A percentile compares a stretch with the other conserved stretches of the same genome.
These are phyloP conservation scores for Amphilophus citrinellus DNA, from an alignment of 2,113 vertebrate genomes.

Conservation along the genomic window DNA sequence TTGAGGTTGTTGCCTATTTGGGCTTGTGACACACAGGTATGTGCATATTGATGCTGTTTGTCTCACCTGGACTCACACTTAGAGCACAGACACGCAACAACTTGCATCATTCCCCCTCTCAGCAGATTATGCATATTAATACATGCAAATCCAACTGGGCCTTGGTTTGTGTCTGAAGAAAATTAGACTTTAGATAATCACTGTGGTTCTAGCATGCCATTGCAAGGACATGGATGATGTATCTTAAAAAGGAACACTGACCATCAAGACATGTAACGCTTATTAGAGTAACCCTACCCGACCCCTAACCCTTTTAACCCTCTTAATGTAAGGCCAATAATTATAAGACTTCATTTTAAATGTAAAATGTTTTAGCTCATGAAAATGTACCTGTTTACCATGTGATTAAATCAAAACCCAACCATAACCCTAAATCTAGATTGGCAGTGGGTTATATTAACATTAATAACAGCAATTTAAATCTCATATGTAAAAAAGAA, in stretches of 20 bases:
- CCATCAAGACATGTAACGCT: not conserved
- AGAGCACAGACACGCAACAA: not conserved
- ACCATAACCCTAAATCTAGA: not conserved
- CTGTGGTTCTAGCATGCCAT: too few relatives aligned
- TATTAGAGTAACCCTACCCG: too few relatives aligned
- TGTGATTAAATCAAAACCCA: not conserved
- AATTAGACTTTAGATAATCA: too few relatives aligned
- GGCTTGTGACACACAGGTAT: conserved; percentile 28
- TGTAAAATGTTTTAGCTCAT: not conserved
- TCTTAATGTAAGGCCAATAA: not conserved
- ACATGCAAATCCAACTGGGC: conserved; percentile 55
- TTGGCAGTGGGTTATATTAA: too few relatives aligned
- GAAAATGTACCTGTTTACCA: not conserved
- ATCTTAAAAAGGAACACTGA: not conserved
- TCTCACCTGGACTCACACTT: conserved; percentile 12
- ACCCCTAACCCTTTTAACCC: not conserved
- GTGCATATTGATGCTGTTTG: conserved; percentile 36
- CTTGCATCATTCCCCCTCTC: not conserved
- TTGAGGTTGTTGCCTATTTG: not conserved
- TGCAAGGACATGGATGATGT: too few relatives aligned
- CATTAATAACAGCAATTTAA: not conserved
- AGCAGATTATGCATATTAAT: conserved; percentile 69
- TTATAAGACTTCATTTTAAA: not conserved
- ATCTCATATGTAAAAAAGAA: not conserved
- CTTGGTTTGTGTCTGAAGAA: conserved; percentile 1